phyloP scores from a whole-genome alignment of 2,888 invertebrate species.

The Thysanoteuthis rhombus region DNA sequence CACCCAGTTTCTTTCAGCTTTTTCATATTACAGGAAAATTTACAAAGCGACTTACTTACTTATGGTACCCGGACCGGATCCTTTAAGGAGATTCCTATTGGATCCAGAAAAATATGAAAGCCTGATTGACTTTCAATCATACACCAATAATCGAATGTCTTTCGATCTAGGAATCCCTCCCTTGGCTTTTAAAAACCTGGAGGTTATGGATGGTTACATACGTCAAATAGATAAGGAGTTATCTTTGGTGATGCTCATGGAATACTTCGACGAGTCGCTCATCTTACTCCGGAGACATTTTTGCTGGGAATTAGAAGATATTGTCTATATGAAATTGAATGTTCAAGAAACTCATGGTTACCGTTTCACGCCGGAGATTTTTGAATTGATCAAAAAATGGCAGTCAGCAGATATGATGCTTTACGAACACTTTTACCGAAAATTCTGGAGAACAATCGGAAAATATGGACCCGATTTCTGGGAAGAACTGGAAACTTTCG shows the following conservation, averaged over 20 bases:
- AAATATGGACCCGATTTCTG: background rate
- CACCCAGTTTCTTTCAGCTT: slow-evolving; percentile 46
- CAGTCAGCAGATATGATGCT: background rate
- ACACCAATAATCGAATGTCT: slow-evolving; percentile 53
- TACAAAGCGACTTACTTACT: slow-evolving; percentile 19
- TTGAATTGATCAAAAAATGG: background rate
- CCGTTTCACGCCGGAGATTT: background rate
- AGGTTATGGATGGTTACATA: slow-evolving; percentile 40
- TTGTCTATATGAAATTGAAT: slow-evolving; percentile 50
- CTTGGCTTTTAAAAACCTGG: background rate
- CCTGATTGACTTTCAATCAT: slow-evolving; percentile 29
- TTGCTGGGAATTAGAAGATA: slow-evolving; percentile 58
- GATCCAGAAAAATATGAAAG: background rate
- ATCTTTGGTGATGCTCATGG: slow-evolving; percentile 57
- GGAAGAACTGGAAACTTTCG: background rate
- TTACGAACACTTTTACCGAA: background rate
- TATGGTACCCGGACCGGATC: background rate
- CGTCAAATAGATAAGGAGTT: slow-evolving; percentile 48
- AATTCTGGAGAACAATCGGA: background rate
- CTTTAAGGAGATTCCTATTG: background rate
- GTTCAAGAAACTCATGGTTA: too few species aligned
- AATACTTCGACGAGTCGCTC: slow-evolving; percentile 63
- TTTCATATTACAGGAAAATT: slow-evolving; percentile 40
- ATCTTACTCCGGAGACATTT: slow-evolving; percentile 54
- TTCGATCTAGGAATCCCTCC: slow-evolving; percentile 51